Base-by-base conservation (phyloP, 2,113 vertebrate species). In the Sylvilagus bachmani region DNA sequence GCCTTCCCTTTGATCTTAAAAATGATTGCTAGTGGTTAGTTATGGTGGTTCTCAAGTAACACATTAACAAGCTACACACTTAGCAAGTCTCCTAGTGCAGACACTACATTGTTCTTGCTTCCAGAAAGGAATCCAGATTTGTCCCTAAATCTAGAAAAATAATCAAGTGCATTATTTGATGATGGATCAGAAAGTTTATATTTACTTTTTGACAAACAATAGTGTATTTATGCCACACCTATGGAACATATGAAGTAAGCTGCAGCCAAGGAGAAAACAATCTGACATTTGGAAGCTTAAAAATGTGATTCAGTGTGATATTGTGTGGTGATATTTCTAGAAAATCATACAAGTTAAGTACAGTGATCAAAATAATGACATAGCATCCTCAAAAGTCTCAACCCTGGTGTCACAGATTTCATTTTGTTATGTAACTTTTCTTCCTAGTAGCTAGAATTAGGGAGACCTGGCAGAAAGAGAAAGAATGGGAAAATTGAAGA, bases 161-260 rank as follows among this genome's bases (percentile, higher is more conserved):
- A 5, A 66, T 73, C 31, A 84, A 9, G 53, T 61, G 4, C 0
- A 62, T 21, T 2, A 31, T 55, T 36, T 66, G 70, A 53, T 4
- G 22, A 22, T 58, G 14, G 3, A 24, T 79, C 22, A 22, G 24
- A 85, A 66, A 67, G 12, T 2, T 49, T 67, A 14, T 82, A 24
- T 88, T 92, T 94, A 44, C 67, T 75, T 55, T 29, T 69, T 53
- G 31, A 10, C n/a, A 92, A 85, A 4, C 12, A 87, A 49, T 73
- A 67, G 69, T 84, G 8, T 31, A 14, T 27, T 7, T 29, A 10
- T 80, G 4, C 5, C 31, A 86, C 10, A 67, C 3, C n/a, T 49
- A 29, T 22, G 25, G 16, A 86, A 31, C 10, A 38, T 51, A 27
- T 58, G 31, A 74, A n/a, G 33, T 55, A 81, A 61, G 25, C 1